A percentile compares a stretch with the other conserved stretches of the same genome.
These are phyloP conservation scores for Lophotriccus pileatus DNA, from an alignment of 2,797 vertebrate species.

Conservation along the genomic window DNA sequence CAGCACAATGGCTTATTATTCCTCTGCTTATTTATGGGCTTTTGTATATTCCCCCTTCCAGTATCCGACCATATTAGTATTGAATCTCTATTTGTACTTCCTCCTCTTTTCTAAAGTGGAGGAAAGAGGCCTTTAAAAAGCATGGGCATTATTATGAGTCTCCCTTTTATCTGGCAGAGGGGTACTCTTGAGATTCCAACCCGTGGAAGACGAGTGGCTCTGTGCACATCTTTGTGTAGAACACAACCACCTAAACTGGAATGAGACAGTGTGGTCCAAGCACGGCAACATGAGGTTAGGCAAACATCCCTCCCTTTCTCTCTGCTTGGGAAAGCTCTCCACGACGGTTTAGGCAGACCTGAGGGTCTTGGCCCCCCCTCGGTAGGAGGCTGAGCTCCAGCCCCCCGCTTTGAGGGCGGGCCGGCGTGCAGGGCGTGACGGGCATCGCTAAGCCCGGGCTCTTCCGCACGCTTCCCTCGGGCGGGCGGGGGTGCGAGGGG, in stretches of 20 bases:
- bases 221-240: too few relatives aligned
- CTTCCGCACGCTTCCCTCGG: accelerated
- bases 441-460: too few relatives aligned
- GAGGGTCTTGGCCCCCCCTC: accelerated
- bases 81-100: background rate
- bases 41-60: background rate
- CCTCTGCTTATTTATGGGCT: background rate
- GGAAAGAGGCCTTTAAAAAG: background rate
- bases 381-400: background rate
- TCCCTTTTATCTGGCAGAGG: background rate
- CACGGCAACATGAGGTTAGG: accelerated
- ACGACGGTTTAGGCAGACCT: accelerated
- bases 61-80: background rate
- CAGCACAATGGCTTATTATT: background rate
- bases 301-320: background rate
- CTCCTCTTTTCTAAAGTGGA: background rate
- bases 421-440: accelerated
- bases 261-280: accelerated
- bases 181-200: too few relatives aligned
- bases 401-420: background rate
- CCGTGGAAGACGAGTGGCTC: background rate
- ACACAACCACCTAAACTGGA: background rate
- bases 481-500: too few relatives aligned
- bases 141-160: accelerated
- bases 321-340: background rate